Evolutionary conservation across 2,888 invertebrate genomes (phyloP).

Genomic region (Callyntrura guangdongensis): DNA sequence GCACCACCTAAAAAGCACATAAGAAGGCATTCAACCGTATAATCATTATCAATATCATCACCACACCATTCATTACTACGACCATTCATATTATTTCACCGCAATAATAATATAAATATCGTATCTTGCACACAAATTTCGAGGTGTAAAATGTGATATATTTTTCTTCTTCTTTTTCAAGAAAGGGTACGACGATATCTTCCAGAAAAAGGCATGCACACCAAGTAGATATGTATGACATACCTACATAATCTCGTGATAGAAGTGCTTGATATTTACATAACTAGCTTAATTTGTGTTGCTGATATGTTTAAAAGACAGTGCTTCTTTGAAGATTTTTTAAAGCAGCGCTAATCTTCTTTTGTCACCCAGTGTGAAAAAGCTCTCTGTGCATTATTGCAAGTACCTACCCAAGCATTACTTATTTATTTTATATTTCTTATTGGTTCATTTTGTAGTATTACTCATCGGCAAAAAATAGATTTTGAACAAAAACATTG

Average conservation of each 20-base stretch:
- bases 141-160: constrained; percentile 48
- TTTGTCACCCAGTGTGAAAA: constrained; percentile 23
- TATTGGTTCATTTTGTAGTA: not conserved
- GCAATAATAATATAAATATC: not conserved
- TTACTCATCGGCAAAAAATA: constrained; percentile 8
- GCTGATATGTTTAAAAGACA: too few relatives aligned
- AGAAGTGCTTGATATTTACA: not conserved
- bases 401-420: not conserved
- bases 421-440: not conserved
- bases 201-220: not conserved
- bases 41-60: constrained; percentile 38
- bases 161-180: constrained; percentile 27
- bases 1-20: not conserved
- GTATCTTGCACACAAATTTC: not conserved
- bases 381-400: not conserved
- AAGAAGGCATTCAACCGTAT: constrained; percentile 49
- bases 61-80: not conserved
- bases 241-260: constrained; percentile 1
- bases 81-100: constrained; percentile 17
- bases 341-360: constrained; percentile 28
- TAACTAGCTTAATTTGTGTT: too few relatives aligned
- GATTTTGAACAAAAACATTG: not conserved
- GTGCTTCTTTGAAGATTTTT: constrained; percentile 17
- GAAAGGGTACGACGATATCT: constrained; percentile 8
- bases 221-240: not conserved